Evolutionary conservation across 1,140 invertebrate species (phyloP).

Genomic region (Penaeus japonicus): DNA sequence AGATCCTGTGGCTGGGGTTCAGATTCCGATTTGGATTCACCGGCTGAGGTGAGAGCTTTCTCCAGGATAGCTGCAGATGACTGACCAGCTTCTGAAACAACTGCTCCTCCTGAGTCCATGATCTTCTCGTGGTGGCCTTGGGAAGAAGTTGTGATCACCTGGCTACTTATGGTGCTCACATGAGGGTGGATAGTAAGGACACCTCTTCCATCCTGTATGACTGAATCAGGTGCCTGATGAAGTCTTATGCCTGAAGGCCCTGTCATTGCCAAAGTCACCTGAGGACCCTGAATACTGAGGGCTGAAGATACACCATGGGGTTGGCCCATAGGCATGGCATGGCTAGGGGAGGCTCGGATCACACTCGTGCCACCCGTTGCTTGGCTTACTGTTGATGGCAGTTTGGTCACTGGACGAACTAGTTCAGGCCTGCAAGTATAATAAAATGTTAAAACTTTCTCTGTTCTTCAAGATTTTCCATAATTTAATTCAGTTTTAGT

Average conservation of each 20-base stretch:
- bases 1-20: constrained; percentile 51
- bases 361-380: constrained; percentile 49
- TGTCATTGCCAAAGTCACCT: constrained; percentile 15
- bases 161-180: constrained; percentile 8
- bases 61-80: constrained; percentile 64
- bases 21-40: constrained; percentile 62
- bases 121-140: constrained; percentile 11
- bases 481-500: too few relatives aligned
- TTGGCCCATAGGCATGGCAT: constrained; percentile 32
- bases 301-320: neutral
- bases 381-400: constrained; percentile 49
- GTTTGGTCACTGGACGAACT: constrained; percentile 54
- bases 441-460: neutral
- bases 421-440: constrained; percentile 55
- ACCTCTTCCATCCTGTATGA: constrained; percentile 47
- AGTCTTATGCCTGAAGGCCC: neutral
- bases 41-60: constrained; percentile 61
- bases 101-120: neutral
- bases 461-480: too few relatives aligned
- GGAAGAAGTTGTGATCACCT: neutral
- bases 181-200: constrained; percentile 17
- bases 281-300: constrained; percentile 23
- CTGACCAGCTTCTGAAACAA: constrained; percentile 59
- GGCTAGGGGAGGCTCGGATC: constrained; percentile 48
- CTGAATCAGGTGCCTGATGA: constrained; percentile 42